phyloP scores from a whole-genome alignment of 2,888 invertebrate genomes.

The Nebria salina region DNA sequence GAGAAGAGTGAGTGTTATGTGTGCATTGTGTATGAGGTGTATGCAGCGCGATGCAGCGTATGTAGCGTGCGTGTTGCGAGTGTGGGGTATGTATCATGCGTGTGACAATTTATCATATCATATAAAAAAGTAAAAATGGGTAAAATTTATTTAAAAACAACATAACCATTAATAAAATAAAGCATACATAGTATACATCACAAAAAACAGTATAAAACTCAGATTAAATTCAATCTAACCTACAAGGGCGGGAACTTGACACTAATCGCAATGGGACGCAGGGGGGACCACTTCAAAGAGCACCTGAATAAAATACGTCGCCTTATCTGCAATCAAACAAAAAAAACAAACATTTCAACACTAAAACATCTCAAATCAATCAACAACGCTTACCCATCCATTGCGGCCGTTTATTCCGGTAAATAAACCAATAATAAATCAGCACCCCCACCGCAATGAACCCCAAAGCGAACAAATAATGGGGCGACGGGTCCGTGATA shows the following conservation, averaged over 20 bases:
- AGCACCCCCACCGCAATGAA: slow-evolving; percentile 76
- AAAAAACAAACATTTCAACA: slow-evolving; percentile 14
- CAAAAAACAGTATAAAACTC: background rate
- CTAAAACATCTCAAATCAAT: too few species aligned
- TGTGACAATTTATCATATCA: too few species aligned
- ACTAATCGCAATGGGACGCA: slow-evolving; percentile 50
- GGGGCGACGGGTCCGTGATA: slow-evolving; percentile 76
- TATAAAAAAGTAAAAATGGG: too few species aligned
- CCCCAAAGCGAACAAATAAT: slow-evolving; percentile 78
- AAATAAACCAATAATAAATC: slow-evolving; percentile 80
- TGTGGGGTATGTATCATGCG: too few species aligned
- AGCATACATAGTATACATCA: slow-evolving; percentile 5
- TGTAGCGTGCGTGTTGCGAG: too few species aligned
- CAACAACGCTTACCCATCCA: slow-evolving; percentile 66
- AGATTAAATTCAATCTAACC: too few species aligned
- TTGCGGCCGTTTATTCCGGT: slow-evolving; percentile 72
- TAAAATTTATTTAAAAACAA: too few species aligned
- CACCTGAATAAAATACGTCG: slow-evolving; percentile 73
- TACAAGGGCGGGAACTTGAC: background rate
- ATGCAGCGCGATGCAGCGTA: too few species aligned
- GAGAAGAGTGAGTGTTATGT: too few species aligned
- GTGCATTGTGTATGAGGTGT: too few species aligned
- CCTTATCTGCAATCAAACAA: slow-evolving; percentile 67
- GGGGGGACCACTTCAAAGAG: slow-evolving; percentile 76
- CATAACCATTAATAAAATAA: background rate